phyloP scores from a whole-genome alignment of 2,797 vertebrate genomes.

The Paramormyrops hopkinsi region DNA sequence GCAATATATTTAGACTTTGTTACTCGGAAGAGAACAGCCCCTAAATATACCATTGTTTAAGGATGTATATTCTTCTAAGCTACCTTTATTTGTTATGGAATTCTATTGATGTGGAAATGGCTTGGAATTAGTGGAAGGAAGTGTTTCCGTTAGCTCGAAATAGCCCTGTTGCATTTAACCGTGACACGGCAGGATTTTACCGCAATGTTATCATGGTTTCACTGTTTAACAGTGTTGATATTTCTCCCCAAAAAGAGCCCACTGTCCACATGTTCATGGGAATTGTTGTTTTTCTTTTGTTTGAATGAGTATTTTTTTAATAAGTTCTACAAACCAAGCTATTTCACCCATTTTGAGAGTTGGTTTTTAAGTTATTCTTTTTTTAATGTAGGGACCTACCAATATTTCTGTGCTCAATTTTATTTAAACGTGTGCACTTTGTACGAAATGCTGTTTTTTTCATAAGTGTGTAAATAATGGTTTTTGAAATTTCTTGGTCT shows the following conservation, averaged over 20 bases:
- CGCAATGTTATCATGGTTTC: background rate
- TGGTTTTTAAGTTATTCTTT: background rate
- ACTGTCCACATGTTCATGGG: background rate
- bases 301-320: background rate
- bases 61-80: background rate
- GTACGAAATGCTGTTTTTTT: background rate
- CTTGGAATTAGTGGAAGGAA: background rate
- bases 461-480: background rate
- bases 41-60: background rate
- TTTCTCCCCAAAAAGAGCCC: background rate
- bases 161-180: background rate
- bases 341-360: background rate
- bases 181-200: background rate
- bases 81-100: background rate
- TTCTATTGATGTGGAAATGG: background rate
- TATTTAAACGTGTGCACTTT: conserved; percentile 8
- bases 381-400: background rate
- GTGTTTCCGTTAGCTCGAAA: background rate
- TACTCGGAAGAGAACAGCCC: conserved; percentile 20
- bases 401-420: background rate
- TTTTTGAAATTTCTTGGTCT: background rate
- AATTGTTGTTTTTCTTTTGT: background rate
- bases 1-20: conserved; percentile 55
- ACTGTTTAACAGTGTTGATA: background rate
- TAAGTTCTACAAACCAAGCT: background rate